A percentile compares a stretch with the other conserved stretches of the same genome.
Evolutionary conservation across 2,113 vertebrate species (phyloP).

Genomic region (Tamias sibiricus): DNA sequence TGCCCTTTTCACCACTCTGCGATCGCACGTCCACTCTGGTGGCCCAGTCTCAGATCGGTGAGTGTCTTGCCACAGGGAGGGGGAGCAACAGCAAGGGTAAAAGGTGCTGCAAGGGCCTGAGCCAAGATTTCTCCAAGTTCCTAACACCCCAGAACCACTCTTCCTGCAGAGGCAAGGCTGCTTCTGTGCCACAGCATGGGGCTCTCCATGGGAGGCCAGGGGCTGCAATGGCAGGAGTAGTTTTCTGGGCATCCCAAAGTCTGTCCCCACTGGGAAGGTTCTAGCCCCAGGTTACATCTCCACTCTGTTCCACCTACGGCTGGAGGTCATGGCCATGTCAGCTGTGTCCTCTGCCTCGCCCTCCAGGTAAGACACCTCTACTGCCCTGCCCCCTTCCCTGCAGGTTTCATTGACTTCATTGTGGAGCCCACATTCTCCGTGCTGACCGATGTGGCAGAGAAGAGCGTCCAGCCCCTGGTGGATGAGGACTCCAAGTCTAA

Average conservation of each 20-base stretch:
- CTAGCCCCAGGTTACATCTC: neutral
- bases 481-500: conserved; percentile 92
- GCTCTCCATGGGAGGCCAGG: neutral
- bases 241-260: neutral
- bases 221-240: neutral
- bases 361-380: neutral
- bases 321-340: rapidly evolving
- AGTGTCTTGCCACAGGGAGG: conserved; percentile 4
- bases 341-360: neutral
- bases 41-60: conserved; percentile 95
- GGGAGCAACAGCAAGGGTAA: neutral
- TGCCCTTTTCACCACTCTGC: conserved; percentile 94
- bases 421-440: conserved; percentile 97
- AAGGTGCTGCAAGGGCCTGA: neutral
- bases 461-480: conserved; percentile 91
- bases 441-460: conserved; percentile 95
- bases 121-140: neutral
- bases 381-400: neutral
- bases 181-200: neutral
- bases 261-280: neutral
- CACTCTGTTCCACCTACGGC: neutral
- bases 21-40: conserved; percentile 94
- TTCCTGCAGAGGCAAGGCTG: neutral
- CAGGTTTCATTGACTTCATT: conserved; percentile 98
- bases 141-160: neutral